Conservation (phyloP, 2,797 vertebrate species). For the Lophius americanus region DNA sequence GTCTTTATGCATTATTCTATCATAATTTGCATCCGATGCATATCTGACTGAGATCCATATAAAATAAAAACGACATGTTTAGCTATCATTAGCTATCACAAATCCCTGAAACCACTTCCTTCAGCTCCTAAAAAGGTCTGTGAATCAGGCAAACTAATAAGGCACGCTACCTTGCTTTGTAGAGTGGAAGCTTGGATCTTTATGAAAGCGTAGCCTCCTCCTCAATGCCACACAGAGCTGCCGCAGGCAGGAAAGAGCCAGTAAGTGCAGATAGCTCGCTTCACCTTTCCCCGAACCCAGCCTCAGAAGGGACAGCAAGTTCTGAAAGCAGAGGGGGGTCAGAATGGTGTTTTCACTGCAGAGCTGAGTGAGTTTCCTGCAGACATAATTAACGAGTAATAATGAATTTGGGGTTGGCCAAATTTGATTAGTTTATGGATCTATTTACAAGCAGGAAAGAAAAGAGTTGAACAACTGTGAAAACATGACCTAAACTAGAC, state of each 20-base stretch:
- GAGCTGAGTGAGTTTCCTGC: background rate
- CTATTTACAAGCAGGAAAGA: slow-evolving; percentile 8
- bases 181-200: slow-evolving; percentile 91
- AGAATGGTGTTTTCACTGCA: slow-evolving; percentile 5
- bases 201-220: slow-evolving; percentile 90
- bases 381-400: slow-evolving; percentile 23
- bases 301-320: slow-evolving; percentile 87
- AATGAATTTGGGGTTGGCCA: slow-evolving; percentile 8
- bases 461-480: slow-evolving; percentile 1
- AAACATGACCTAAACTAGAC: slow-evolving; percentile 23
- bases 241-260: slow-evolving; percentile 87
- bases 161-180: slow-evolving; percentile 85
- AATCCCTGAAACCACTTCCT: background rate
- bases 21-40: no score
- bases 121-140: slow-evolving; percentile 6
- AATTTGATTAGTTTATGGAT: slow-evolving; percentile 3
- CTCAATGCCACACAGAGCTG: slow-evolving; percentile 88
- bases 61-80: no score
- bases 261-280: slow-evolving; percentile 83
- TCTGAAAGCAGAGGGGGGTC: slow-evolving; percentile 75
- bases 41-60: no score
- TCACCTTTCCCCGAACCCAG: slow-evolving; percentile 85
- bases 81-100: no score
- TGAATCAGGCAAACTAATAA: slow-evolving; percentile 11
- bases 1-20: no score